Conservation (phyloP, 2,797 vertebrate species). For the Arremon brunneinucha region DNA sequence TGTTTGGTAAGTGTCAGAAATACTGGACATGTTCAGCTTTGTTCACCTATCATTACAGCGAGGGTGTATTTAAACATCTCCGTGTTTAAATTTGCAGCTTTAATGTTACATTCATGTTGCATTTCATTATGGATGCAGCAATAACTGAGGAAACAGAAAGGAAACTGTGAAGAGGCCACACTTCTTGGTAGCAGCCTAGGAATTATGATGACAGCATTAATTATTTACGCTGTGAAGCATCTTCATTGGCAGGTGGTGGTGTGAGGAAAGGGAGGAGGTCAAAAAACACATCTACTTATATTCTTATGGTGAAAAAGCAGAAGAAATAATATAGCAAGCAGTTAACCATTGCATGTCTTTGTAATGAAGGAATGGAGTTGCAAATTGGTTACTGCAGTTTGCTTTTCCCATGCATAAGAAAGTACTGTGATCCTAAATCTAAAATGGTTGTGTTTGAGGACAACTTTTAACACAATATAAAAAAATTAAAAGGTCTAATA, state of each 20-base stretch:
- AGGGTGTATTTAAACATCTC: neutral
- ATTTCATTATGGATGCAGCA: conserved; percentile 6
- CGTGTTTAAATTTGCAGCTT: conserved; percentile 10
- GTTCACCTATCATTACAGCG: neutral
- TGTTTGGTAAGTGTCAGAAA: neutral
- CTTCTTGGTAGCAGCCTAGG: conserved; percentile 17
- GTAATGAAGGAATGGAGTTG: neutral
- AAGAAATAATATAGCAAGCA: neutral
- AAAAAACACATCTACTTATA: neutral
- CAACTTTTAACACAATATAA: neutral
- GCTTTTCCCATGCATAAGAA: neutral
- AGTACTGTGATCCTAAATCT: neutral
- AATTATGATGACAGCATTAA: conserved; percentile 46
- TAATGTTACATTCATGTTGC: neutral
- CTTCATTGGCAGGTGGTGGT: conserved; percentile 35
- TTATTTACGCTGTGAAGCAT: conserved; percentile 31
- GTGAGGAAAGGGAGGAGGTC: neutral
- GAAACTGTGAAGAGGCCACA: neutral
- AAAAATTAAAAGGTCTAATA: neutral
- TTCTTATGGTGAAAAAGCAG: neutral
- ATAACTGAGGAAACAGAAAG: conserved; percentile 1
- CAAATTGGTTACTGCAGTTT: neutral
- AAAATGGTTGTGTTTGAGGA: neutral
- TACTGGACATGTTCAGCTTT: neutral
- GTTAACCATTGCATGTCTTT: neutral